A percentile compares a stretch with the other conserved stretches of the same genome.
Conservation (phyloP, 1,140 invertebrate genomes). For the Rhyacophila brunnea region DNA sequence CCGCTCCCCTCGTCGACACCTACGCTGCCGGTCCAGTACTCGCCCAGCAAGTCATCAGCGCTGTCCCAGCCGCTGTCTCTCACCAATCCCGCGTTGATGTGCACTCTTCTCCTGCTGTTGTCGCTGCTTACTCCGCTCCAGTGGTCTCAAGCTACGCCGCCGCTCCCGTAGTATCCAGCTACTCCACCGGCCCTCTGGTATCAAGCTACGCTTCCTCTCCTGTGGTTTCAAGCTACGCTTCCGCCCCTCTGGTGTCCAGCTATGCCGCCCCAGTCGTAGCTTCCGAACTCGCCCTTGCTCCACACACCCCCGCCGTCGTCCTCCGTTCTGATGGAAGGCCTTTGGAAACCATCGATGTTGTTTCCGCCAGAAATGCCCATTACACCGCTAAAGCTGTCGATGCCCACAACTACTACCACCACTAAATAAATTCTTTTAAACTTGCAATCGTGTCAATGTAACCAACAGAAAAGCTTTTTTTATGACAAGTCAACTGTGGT, state of each 20-base stretch:
- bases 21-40: slow-evolving; percentile 39
- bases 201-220: slow-evolving; percentile 25
- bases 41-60: slow-evolving; percentile 35
- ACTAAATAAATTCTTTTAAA: no score
- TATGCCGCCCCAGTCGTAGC: slow-evolving; percentile 33
- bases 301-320: slow-evolving; percentile 36
- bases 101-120: slow-evolving; percentile 23
- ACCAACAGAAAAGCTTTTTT: no score
- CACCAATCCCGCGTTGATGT: slow-evolving; percentile 9
- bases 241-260: slow-evolving; percentile 19
- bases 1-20: slow-evolving; percentile 41
- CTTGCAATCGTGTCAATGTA: no score
- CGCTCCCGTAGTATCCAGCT: slow-evolving; percentile 33
- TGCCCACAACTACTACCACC: slow-evolving; percentile 17
- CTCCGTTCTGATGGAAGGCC: slow-evolving; percentile 28
- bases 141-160: slow-evolving; percentile 31
- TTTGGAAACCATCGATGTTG: slow-evolving; percentile 38
- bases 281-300: slow-evolving; percentile 33
- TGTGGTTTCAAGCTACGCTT: slow-evolving; percentile 10
- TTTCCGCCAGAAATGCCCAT: slow-evolving; percentile 32
- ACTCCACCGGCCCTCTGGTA: slow-evolving; percentile 31
- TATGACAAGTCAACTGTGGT: no score
- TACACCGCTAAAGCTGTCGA: slow-evolving; percentile 42
- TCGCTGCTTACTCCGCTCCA: slow-evolving; percentile 35
- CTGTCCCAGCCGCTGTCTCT: slow-evolving; percentile 26